Conservation (phyloP, 2,113 vertebrate genomes). For the Sphyrna mokarran region DNA sequence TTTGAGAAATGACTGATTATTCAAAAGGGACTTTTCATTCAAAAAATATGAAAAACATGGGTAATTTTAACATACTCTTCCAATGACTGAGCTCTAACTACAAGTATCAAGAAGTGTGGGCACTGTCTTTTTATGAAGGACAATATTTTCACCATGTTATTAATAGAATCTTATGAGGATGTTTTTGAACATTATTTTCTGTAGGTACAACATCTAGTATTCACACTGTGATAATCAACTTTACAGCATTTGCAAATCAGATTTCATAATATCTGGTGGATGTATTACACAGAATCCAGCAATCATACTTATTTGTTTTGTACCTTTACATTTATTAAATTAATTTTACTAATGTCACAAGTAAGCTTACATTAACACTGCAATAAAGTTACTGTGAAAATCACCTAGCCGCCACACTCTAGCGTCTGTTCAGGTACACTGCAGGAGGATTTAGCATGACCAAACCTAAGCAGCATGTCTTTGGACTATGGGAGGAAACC, state of each 20-base stretch:
- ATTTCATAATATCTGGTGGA: neutral
- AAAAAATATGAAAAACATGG: neutral
- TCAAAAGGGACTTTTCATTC: slow-evolving; percentile 12
- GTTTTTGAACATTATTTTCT: neutral
- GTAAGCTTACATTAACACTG: too few relatives aligned
- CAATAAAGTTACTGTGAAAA: too few relatives aligned
- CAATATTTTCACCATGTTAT: neutral
- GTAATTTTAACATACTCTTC: neutral
- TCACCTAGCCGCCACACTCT: too few relatives aligned
- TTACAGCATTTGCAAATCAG: neutral
- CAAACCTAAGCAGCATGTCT: too few relatives aligned
- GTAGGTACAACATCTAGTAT: neutral
- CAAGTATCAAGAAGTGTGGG: slow-evolving; percentile 21
- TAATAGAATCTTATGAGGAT: neutral
- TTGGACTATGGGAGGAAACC: too few relatives aligned
- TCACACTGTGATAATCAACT: neutral
- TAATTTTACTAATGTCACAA: too few relatives aligned
- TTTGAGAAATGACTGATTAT: slow-evolving; percentile 20
- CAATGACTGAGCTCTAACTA: too few relatives aligned
- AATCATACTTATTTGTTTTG: neutral
- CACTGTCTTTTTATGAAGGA: neutral
- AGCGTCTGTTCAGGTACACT: too few relatives aligned
- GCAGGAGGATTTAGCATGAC: too few relatives aligned
- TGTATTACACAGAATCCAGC: neutral
- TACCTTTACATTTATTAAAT: neutral